Percentiles rank a stretch among this genome's conserved stretches.
phyloP scores from a whole-genome alignment of 64 coral and sea anemone species.

The Stichodactyla mertensii region DNA sequence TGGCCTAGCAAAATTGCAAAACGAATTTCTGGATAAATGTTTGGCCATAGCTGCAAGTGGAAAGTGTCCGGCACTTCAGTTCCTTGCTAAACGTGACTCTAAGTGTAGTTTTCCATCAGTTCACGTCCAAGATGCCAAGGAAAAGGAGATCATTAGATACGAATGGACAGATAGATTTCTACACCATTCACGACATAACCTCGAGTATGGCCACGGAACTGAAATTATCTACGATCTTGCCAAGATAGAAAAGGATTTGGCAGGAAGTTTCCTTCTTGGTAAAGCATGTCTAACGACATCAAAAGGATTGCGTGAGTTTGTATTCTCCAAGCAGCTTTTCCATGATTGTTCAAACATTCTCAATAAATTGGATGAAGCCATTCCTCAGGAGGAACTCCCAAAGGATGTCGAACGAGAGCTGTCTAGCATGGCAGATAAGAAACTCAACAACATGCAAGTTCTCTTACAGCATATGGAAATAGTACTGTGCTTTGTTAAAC shows the following conservation, averaged over 20 bases:
- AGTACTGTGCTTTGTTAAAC: conserved; percentile 77
- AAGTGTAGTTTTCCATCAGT: conserved; percentile 30
- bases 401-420: conserved; percentile 41
- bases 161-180: conserved; percentile 78
- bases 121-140: conserved; percentile 78
- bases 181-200: conserved; percentile 62
- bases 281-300: conserved; percentile 61
- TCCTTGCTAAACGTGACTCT: conserved; percentile 32
- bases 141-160: conserved; percentile 84
- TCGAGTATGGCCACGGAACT: conserved; percentile 76
- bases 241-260: conserved; percentile 78
- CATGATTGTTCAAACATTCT: conserved; percentile 72
- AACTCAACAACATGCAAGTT: conserved; percentile 45
- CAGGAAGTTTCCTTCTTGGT: conserved; percentile 60
- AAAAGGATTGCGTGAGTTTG: conserved; percentile 55
- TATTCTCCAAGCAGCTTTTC: conserved; percentile 87
- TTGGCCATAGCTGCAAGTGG: conserved; percentile 51
- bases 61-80: conserved; percentile 65
- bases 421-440: conserved; percentile 34
- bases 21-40: conserved; percentile 58
- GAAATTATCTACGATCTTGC: conserved; percentile 72
- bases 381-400: conserved; percentile 61
- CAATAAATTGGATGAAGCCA: conserved; percentile 52
- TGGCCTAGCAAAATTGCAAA: conserved; percentile 66
- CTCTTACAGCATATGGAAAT: conserved; percentile 86